A percentile compares a stretch with the other conserved stretches of the same genome.
Conservation (phyloP, 2,888 invertebrate species). For the Trypoxylon attenuatum region DNA sequence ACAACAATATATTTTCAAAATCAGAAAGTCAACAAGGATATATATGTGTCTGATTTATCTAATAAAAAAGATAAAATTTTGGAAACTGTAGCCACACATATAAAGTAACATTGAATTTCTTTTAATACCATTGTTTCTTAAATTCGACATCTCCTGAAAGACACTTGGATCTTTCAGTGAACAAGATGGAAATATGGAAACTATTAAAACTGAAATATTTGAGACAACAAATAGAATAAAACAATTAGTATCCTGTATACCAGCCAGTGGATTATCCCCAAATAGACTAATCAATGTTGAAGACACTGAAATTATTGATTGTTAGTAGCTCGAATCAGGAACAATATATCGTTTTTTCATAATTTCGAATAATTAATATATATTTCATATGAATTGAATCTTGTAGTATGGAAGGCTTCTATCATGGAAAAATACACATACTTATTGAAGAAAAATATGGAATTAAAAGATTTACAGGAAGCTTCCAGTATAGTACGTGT, state of each 20-base stretch:
- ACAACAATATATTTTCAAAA: neutral
- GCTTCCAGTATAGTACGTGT: constrained; percentile 6
- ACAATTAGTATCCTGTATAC: neutral
- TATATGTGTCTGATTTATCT: neutral
- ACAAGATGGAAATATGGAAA: constrained; percentile 1
- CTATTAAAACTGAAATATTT: constrained; percentile 22
- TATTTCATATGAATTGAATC: constrained; percentile 1
- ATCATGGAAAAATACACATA: constrained; percentile 13
- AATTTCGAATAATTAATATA: neutral
- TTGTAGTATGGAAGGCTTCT: constrained; percentile 34
- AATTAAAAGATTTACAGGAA: constrained; percentile 2
- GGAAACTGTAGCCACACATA: neutral
- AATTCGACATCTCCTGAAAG: no score
- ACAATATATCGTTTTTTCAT: neutral
- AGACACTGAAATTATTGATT: constrained; percentile 22
- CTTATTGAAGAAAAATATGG: neutral
- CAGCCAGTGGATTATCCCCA: constrained; percentile 1
- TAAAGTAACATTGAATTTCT: neutral
- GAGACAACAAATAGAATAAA: constrained; percentile 15
- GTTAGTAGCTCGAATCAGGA: no score
- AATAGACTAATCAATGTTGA: constrained; percentile 21
- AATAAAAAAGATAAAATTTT: neutral
- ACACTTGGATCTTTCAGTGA: constrained; percentile 24
- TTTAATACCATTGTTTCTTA: neutral
- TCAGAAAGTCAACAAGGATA: neutral